Evolutionary conservation across 2,888 invertebrate genomes (phyloP), one percentile per base, ranked within the genome.

Genomic region (Thelaira solivaga): DNA sequence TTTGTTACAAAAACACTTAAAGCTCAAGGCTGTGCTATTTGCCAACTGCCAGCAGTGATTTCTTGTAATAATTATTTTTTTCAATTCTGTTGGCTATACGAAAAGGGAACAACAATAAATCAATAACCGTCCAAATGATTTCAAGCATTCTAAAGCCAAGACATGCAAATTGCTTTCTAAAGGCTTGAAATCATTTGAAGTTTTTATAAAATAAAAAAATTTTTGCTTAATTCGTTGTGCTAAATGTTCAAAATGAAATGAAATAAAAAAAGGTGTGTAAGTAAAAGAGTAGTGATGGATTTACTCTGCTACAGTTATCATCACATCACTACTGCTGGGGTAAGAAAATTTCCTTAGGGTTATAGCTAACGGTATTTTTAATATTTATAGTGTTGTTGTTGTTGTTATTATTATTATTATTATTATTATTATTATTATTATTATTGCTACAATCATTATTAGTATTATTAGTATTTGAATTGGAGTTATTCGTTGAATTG

Each of bases 401-500:
- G n/a, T n/a, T n/a, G n/a, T n/a, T n/a, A n/a, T n/a, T n/a, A n/a
- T n/a, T n/a, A n/a, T n/a, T 53, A 61, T 13, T 51, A 51, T 24
- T 53, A 62, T 29, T 75, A 65, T 34, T 68, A 71, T 47, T 71
- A 34, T 71, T 69, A 67, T 65, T 75, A 43, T 61, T 78, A 64
- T 61, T 83, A 78, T 80, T 81, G 82, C 62, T 81, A 81, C 72
- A 82, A 80, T 75, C 80, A 26, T 26, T 26, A 39, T 39, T 39
- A 80, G 61, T 80, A 78, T 43, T 78, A 78, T 68, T 75, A 62
- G 34, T 53, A 47, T 67, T 76, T 59, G 62, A 39, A 65, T 67
- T 80, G 69, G 57, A 79, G 71, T 80, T 80, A 77, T 53, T 81
- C 80, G 81, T 64, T 83, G 80, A 69, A 79, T 80, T 62, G 74